These are phyloP conservation scores for Trichoplusia ni DNA, from an alignment of 1,140 invertebrate species.

Conservation along the genomic window DNA sequence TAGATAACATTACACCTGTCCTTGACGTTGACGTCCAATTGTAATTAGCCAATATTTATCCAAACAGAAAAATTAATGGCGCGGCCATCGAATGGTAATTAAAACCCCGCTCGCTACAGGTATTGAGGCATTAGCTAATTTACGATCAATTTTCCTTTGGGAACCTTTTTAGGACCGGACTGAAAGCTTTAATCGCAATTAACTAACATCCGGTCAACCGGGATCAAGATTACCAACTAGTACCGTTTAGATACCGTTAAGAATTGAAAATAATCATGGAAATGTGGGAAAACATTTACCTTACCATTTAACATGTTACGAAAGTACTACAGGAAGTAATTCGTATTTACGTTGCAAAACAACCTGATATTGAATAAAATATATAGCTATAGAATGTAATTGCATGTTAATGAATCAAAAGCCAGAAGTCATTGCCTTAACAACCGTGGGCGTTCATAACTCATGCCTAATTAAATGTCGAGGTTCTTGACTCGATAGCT, in stretches of 20 bases:
- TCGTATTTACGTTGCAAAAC: slow-evolving; percentile 29
- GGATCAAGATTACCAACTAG: slow-evolving; percentile 39
- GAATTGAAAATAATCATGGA: slow-evolving; percentile 2
- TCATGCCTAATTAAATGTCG: slow-evolving; percentile 72
- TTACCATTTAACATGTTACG: neutral
- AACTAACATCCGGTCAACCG: slow-evolving; percentile 52
- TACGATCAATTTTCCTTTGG: slow-evolving; percentile 32
- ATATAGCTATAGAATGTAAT: slow-evolving; percentile 37
- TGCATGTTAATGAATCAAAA: slow-evolving; percentile 55
- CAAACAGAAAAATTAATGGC: neutral
- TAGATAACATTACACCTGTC: neutral
- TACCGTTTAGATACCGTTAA: slow-evolving; percentile 45
- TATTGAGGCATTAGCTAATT: slow-evolving; percentile 43
- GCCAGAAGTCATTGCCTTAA: slow-evolving; percentile 60
- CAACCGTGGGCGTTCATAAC: slow-evolving; percentile 66
- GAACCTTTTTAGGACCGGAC: slow-evolving; percentile 11
- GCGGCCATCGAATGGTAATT: neutral
- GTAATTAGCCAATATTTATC: neutral
- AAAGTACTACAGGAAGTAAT: neutral
- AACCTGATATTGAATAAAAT: slow-evolving; percentile 13
- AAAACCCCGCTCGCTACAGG: neutral
- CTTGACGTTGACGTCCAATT: no score
- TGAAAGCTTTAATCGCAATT: slow-evolving; percentile 50
- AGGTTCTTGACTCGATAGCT: slow-evolving; percentile 62
- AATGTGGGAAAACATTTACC: neutral